Percentiles rank a stretch among this genome's conserved stretches.
Conservation (phyloP, 2,797 vertebrate species). For the Dryobates pubescens region DNA sequence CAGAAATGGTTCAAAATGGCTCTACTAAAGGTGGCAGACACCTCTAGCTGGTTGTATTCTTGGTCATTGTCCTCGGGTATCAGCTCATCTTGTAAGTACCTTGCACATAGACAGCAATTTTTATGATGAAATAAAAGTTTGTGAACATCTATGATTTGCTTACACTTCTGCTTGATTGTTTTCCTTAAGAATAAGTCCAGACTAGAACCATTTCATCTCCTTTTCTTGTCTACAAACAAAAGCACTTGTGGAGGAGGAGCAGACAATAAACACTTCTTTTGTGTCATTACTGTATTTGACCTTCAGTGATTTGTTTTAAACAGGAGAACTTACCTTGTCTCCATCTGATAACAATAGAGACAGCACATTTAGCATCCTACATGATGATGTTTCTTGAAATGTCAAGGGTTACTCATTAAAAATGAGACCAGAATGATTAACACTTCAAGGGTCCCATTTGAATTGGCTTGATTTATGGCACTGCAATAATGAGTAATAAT, state of each 20-base stretch:
- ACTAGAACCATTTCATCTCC: neutral
- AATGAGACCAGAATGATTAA: neutral
- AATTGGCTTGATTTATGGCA: neutral
- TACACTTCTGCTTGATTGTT: neutral
- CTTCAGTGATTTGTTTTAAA: conserved; percentile 55
- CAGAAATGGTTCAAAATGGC: conserved; percentile 33
- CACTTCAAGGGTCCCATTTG: neutral
- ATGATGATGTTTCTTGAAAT: neutral
- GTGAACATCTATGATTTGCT: neutral
- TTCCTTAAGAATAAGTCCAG: neutral
- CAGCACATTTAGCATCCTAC: neutral
- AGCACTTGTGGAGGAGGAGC: neutral
- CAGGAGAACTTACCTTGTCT: conserved; percentile 26
- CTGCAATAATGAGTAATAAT: neutral
- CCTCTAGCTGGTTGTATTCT: neutral
- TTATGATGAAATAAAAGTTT: neutral
- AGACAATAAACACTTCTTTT: neutral
- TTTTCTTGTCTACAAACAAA: neutral
- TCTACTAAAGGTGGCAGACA: neutral
- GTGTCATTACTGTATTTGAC: conserved; percentile 17
- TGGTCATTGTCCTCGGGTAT: conserved; percentile 30
- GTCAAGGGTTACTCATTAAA: neutral
- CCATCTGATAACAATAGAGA: neutral
- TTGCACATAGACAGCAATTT: neutral
- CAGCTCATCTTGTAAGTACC: conserved; percentile 37